Evolutionary conservation across 2,797 vertebrate genomes (phyloP), one percentile per base, ranked within the genome.

Genomic region (Heteromormyrus szaboi): DNA sequence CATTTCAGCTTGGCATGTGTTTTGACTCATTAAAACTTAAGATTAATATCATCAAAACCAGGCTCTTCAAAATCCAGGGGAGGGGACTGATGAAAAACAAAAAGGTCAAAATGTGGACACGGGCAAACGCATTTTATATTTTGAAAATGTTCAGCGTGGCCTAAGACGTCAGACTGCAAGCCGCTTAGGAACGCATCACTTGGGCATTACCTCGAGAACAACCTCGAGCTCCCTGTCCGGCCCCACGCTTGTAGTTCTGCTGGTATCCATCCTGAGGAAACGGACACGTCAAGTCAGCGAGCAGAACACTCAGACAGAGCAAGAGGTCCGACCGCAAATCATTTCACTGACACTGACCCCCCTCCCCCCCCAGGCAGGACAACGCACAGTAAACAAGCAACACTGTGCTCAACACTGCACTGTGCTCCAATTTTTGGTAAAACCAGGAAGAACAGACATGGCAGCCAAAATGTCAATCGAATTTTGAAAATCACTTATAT

Each of bases 201-300:
- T 93, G 93, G 92, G 93, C 92, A 95, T 96, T 98, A 97, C 97
- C 98, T 97, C 98, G 97, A 91, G 98, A 96, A 89, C 97, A 96
- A 94, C 98, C 98, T 94, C 98, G 96, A 93, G 98, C 96, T 93
- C 98, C 98, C 93, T 98, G 98, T 92, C 97, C 97, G 92, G 97
- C 95, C 91, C 98, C 98, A 87, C 98, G 97, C 93, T 99, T 99
- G 95, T 98, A 99, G 94, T 98, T 99, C 93, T 97, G 98, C 93
- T 99, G 98, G 95, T 99, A 99, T 89, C 98, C 98, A 89, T 99
- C 98, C 98, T 99, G 93, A 68, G 91, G 87, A n/a, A 79, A 90
- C 14, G 0, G 8, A 79, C n/a, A 54, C 0, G 51, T 48, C 48
- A 46, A 25, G 17, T 87, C 17, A 85, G 46, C 2, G 2, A 85